Base-by-base conservation (phyloP, 1,140 invertebrate genomes). In the Hyphantria cunea region DNA sequence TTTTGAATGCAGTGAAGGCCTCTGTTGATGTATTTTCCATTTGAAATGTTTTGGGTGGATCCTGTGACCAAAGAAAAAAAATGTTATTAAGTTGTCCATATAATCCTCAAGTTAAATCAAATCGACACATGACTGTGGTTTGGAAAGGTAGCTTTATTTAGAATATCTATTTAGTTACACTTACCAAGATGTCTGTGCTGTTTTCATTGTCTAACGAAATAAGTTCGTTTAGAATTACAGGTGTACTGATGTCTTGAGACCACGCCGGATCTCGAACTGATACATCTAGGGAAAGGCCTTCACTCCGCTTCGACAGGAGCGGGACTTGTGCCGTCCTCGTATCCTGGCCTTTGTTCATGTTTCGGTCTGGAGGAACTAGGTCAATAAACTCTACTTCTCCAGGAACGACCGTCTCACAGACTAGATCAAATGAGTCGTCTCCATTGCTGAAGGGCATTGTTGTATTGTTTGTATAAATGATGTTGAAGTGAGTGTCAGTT, bases 141-240 rank as follows among this genome's bases (percentile, higher is more conserved):
- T n/a, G n/a, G n/a, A n/a, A n/a, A n/a, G 17, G 17, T 5, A 5
- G 17, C 5, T 25, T 1, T 25, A 25, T 25, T n/a, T 25, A 25
- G 17, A 1, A 25, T 25, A 25, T 25, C 17, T 25, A 25, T 3
- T 39, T 39, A 2, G 13, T 32, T 13, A 50, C 9, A 64, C 78
- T 75, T 68, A 89, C 86, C 65, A 63, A 63, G 47, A 33, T 59
- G 42, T 76, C 67, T 39, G 74, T 52, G 58, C 64, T 73, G 75
- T 83, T 87, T 41, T 89, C 86, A 55, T 78, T 81, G 62, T 90
- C 86, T 64, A 89, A 60, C 48, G 89, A 85, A 72, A 87, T 84
- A 45, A 90, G 86, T 59, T 76, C 82, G 56, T 64, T 84, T 13
- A 90, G 80, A 14, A 90, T 79, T 25, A 89, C 88, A 7, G 88